Conservation (phyloP, 1,140 invertebrate genomes). For the Palaemon carinicauda region DNA sequence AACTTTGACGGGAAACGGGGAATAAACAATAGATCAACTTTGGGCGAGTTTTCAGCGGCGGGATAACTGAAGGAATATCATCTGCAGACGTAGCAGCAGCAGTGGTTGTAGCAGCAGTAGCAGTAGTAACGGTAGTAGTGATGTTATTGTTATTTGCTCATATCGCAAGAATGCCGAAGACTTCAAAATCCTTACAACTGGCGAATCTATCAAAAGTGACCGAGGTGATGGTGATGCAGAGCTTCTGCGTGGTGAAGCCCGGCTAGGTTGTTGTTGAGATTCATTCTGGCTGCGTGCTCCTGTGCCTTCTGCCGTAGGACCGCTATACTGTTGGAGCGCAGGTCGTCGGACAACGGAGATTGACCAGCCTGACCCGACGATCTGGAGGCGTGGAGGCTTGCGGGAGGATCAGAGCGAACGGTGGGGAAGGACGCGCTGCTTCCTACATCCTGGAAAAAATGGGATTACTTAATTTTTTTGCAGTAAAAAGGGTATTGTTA, state of each 20-base stretch:
- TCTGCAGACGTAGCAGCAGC: neutral
- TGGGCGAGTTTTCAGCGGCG: too few relatives aligned
- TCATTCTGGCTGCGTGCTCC: slow-evolving; percentile 73
- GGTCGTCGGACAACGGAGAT: slow-evolving; percentile 42
- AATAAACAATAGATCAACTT: too few relatives aligned
- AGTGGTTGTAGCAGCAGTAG: neutral
- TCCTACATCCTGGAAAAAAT: slow-evolving; percentile 34
- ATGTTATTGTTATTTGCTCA: neutral
- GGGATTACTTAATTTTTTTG: too few relatives aligned
- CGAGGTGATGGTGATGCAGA: slow-evolving; percentile 40
- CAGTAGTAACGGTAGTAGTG: neutral
- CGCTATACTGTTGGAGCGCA: slow-evolving; percentile 76
- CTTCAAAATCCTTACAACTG: neutral
- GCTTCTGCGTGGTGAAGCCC: slow-evolving; percentile 32
- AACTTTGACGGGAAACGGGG: too few relatives aligned
- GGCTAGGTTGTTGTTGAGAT: slow-evolving; percentile 51
- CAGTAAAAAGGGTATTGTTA: too few relatives aligned
- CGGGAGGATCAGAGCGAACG: neutral
- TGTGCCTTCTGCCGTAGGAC: slow-evolving; percentile 91
- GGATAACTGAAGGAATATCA: too few relatives aligned
- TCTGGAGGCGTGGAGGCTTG: slow-evolving; percentile 9
- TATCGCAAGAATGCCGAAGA: neutral
- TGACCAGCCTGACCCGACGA: neutral
- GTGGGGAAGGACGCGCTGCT: slow-evolving; percentile 6
- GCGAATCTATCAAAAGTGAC: slow-evolving; percentile 32